Conservation (phyloP, 2,797 vertebrate species). For the Falco cherrug region DNA sequence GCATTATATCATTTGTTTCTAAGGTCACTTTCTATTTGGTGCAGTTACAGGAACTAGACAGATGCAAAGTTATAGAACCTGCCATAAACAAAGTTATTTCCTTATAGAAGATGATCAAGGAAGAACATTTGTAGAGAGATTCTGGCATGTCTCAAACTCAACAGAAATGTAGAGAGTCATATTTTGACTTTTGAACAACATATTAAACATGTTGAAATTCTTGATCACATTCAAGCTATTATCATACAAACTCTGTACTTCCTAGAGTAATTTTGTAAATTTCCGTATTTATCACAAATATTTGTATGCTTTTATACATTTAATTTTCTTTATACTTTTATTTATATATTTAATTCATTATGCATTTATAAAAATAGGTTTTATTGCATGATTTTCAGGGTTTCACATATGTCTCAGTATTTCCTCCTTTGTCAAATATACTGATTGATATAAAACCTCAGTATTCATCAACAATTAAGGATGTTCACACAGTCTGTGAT, state of each 20-base stretch:
- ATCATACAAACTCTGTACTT: background rate
- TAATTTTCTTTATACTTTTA: background rate
- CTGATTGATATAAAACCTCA: background rate
- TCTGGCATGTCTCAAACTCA: background rate
- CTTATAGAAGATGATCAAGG: background rate
- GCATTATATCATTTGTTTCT: background rate
- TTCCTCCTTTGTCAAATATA: background rate
- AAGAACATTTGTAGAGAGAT: background rate
- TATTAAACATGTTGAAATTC: background rate
- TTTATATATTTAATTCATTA: background rate
- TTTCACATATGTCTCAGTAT: accelerated
- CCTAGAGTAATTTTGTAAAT: background rate
- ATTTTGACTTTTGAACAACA: background rate
- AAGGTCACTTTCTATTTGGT: background rate
- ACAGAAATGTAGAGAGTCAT: background rate
- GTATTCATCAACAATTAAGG: background rate
- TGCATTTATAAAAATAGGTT: background rate
- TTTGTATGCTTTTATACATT: background rate
- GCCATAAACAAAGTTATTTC: background rate
- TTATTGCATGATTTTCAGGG: background rate
- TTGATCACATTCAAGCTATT: background rate
- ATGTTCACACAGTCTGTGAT: background rate
- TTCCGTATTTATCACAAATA: background rate
- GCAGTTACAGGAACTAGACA: background rate
- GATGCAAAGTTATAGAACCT: background rate